Evolutionary conservation across 2,797 vertebrate genomes (phyloP).

Genomic region (Scarus forsteni): DNA sequence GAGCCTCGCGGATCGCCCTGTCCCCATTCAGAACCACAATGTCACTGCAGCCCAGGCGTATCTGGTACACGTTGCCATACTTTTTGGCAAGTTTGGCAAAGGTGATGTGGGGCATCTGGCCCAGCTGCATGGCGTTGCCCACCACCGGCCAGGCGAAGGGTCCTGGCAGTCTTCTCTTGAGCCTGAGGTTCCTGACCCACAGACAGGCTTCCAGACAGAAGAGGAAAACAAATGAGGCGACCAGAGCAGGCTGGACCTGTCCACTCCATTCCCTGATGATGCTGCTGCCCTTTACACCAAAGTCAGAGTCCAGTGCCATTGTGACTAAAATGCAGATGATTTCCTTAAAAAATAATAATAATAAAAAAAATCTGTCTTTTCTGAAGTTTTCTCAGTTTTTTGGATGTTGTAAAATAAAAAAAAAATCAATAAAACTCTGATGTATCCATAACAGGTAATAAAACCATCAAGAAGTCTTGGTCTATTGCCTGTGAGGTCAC

Average conservation of each 20-base stretch:
- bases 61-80: slow-evolving; percentile 89
- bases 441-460: slow-evolving; percentile 50
- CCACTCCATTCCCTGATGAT: slow-evolving; percentile 81
- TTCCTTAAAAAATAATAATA: slow-evolving; percentile 19
- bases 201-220: slow-evolving; percentile 83
- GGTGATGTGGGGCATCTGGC: slow-evolving; percentile 88
- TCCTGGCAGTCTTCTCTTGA: slow-evolving; percentile 82
- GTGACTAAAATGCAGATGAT: slow-evolving; percentile 25
- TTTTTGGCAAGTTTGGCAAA: slow-evolving; percentile 83
- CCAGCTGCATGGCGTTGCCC: slow-evolving; percentile 90
- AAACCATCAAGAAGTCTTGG: slow-evolving; percentile 21
- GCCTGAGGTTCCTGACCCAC: slow-evolving; percentile 75
- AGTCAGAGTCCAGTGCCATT: slow-evolving; percentile 79
- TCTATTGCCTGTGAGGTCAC: slow-evolving; percentile 37
- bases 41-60: slow-evolving; percentile 84
- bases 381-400: slow-evolving; percentile 23
- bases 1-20: slow-evolving; percentile 83
- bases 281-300: slow-evolving; percentile 79
- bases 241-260: slow-evolving; percentile 84
- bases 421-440: slow-evolving; percentile 24
- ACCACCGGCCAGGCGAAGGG: slow-evolving; percentile 90
- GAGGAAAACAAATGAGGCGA: slow-evolving; percentile 84
- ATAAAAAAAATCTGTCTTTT: slow-evolving; percentile 13
- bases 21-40: slow-evolving; percentile 88
- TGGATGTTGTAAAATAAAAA: slow-evolving; percentile 16